These are phyloP conservation scores for Rhynchonema sp. DNA, from an alignment of 2,888 invertebrate species.

Conservation along the genomic window DNA sequence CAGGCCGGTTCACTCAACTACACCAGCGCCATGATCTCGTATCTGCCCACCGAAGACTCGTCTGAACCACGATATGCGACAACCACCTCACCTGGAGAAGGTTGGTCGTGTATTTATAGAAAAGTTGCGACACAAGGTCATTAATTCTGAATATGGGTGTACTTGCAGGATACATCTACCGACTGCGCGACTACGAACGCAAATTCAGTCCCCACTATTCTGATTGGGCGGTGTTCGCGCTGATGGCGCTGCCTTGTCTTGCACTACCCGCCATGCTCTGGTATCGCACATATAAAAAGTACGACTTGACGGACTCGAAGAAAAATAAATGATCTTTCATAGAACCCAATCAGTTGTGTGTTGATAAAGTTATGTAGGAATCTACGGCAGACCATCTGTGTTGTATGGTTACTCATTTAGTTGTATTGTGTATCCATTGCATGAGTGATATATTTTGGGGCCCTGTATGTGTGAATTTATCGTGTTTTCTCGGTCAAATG, in stretches of 20 bases:
- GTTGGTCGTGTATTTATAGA: slow-evolving; percentile 60
- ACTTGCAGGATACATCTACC: slow-evolving; percentile 24
- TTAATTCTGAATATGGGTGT: slow-evolving; percentile 1
- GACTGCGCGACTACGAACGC: slow-evolving; percentile 23
- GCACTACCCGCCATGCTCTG: slow-evolving; percentile 81
- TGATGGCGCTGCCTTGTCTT: slow-evolving; percentile 84
- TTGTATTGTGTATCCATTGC: too few species aligned
- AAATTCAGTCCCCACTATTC: slow-evolving; percentile 37
- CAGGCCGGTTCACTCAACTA: slow-evolving; percentile 89
- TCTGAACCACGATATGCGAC: slow-evolving; percentile 32
- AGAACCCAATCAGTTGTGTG: too few species aligned
- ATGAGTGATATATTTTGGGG: too few species aligned
- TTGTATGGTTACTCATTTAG: neutral
- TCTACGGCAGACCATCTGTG: too few species aligned
- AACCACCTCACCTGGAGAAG: slow-evolving; percentile 82
- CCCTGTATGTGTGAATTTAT: too few species aligned
- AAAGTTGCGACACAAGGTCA: too few species aligned
- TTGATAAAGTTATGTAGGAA: too few species aligned
- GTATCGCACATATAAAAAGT: slow-evolving; percentile 83
- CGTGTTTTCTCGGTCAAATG: too few species aligned
- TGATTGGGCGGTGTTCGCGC: slow-evolving; percentile 87
- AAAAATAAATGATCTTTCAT: slow-evolving; percentile 3
- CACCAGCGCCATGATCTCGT: slow-evolving; percentile 75
- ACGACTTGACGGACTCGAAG: slow-evolving; percentile 40
- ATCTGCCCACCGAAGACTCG: slow-evolving; percentile 55